phyloP scores from a whole-genome alignment of 1,140 invertebrate genomes.

The Drosophila navojoa region DNA sequence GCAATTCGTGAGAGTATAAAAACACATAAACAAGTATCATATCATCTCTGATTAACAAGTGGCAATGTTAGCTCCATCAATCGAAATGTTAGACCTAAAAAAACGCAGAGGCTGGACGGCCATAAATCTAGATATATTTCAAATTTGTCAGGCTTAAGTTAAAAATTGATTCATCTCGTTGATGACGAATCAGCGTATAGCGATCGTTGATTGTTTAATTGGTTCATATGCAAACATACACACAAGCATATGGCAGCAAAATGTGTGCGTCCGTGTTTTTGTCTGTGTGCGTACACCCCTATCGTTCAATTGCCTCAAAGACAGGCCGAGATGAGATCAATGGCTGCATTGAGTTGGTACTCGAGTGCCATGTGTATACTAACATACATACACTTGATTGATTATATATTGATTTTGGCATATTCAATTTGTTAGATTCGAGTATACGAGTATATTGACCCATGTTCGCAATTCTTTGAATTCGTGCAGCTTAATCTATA shows the following conservation, averaged over 20 bases:
- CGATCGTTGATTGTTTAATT: conserved; percentile 27
- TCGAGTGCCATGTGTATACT: conserved; percentile 1
- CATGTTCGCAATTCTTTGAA: not conserved
- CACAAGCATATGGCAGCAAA: not conserved
- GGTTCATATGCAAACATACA: not conserved
- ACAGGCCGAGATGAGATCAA: conserved; percentile 30
- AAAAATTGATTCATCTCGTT: conserved; percentile 3
- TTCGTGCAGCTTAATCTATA: not conserved
- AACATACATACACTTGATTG: conserved; percentile 1
- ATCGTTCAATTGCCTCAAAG: conserved; percentile 2
- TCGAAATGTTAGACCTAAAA: not conserved
- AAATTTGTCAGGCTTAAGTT: conserved; percentile 14
- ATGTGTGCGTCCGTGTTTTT: not conserved
- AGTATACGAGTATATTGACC: conserved; percentile 4
- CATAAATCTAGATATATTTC: conserved; percentile 10
- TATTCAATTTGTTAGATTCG: not conserved
- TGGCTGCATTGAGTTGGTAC: conserved; percentile 4
- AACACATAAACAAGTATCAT: not conserved
- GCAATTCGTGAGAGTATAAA: not conserved
- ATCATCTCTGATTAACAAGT: not conserved
- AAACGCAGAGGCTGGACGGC: not conserved
- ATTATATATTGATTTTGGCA: conserved; percentile 1
- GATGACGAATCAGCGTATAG: conserved; percentile 28
- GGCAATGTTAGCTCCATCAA: not conserved
- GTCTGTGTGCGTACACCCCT: not conserved